Conservation (phyloP, 2,888 invertebrate genomes). For the Pomacea canaliculata region DNA sequence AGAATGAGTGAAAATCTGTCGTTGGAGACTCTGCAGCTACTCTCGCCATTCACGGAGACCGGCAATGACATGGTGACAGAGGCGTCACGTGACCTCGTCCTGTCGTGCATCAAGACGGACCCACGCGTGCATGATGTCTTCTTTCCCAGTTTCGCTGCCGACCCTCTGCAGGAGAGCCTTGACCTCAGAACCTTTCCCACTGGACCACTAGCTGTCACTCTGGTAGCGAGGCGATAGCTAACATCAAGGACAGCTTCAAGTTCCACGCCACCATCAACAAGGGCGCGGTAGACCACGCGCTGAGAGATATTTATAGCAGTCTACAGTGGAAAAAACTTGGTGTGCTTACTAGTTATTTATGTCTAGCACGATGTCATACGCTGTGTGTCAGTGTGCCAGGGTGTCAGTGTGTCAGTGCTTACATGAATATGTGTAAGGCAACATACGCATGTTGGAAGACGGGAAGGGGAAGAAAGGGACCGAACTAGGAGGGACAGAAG, state of each 20-base stretch:
- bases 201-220: constrained; percentile 51
- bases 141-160: constrained; percentile 53
- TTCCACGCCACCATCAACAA: constrained; percentile 58
- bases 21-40: constrained; percentile 51
- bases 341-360: constrained; percentile 32
- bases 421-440: not conserved
- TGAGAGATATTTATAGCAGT: constrained; percentile 57
- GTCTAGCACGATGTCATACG: not conserved
- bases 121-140: constrained; percentile 55
- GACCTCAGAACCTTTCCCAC: constrained; percentile 55
- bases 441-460: not conserved
- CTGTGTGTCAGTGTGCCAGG: not conserved
- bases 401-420: constrained; percentile 13
- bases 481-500: too few species aligned
- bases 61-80: constrained; percentile 56
- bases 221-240: constrained; percentile 56
- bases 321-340: constrained; percentile 67
- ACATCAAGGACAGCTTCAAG: constrained; percentile 53
- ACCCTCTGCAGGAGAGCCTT: constrained; percentile 38
- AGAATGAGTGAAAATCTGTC: constrained; percentile 38
- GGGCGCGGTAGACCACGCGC: constrained; percentile 44
- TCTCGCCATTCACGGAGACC: constrained; percentile 53
- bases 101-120: constrained; percentile 57
- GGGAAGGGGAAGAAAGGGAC: too few species aligned
- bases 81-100: constrained; percentile 56